Base-by-base conservation (phyloP, 2,797 vertebrate genomes). In the Lindbergichthys nudifrons region DNA sequence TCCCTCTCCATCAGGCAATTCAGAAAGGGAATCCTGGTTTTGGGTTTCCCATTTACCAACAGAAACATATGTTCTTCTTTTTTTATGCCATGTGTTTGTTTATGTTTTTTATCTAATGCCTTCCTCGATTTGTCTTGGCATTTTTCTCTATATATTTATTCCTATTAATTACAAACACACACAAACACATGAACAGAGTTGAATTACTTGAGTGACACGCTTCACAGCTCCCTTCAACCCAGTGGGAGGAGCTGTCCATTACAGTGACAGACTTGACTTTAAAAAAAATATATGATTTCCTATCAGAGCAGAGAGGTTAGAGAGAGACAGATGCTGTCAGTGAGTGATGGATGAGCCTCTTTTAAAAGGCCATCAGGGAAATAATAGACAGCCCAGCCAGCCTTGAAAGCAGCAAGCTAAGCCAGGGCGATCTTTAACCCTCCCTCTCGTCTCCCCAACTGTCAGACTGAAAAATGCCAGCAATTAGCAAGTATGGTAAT, bases 341-440 rank as follows among this genome's bases (percentile, higher is more conserved):
- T 3, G 16, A 73, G 64, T 91, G 93, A 94, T 92, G 86, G 86
- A 94, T 92, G 88, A 87, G 89, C 63, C 71, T 75, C 85, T 82
- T 85, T 86, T 82, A 84, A 88, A 88, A 89, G 83, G 78, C 81
- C 83, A 81, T 85, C 90, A 84, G 86, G 87, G 85, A 86, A 82
- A 87, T 85, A 89, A 91, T 85, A 76, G 81, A 80, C 86, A 83
- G 78, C 46, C 71, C 73, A 68, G 70, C 18, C 47, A 87, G 81
- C 83, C 70, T 75, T 82, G 82, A 82, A 83, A 85, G 80, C 71
- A 63, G 80, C 39, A 18, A 73, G 78, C 72, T 73, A 68, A 79
- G 71, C 58, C 63, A 62, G 77, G 71, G 77, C 32, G 23, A 72
- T 80, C 81, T 70, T 54, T 66, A 36, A 19, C 75, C 80, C 70